Conservation (phyloP, 2,888 invertebrate species). For the Drosophila mettleri region DNA sequence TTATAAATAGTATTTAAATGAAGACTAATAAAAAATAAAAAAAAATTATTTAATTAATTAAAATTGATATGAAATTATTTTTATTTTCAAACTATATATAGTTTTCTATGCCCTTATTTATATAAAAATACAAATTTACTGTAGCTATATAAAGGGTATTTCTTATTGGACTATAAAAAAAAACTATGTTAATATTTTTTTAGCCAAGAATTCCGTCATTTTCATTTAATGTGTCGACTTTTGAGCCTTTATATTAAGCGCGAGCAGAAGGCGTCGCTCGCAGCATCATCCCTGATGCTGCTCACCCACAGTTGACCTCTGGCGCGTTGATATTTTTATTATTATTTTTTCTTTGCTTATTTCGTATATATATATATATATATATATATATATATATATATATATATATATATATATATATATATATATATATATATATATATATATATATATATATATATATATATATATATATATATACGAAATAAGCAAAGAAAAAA, state of each 20-base stretch:
- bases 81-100: background rate
- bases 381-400: too few relatives aligned
- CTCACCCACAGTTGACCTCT: constrained; percentile 46
- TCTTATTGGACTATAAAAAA: background rate
- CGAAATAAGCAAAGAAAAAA: background rate
- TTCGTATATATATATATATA: too few relatives aligned
- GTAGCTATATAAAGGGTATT: background rate
- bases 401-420: too few relatives aligned
- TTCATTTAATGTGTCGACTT: constrained; percentile 71
- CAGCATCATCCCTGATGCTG: constrained; percentile 6
- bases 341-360: background rate
- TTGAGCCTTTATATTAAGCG: constrained; percentile 56
- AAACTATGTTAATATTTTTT: background rate
- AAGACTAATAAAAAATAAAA: too few relatives aligned
- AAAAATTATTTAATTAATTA: too few relatives aligned
- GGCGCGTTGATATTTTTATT: constrained; percentile 50
- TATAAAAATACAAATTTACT: background rate
- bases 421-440: too few relatives aligned
- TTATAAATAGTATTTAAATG: too few relatives aligned
- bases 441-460: too few relatives aligned
- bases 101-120: too few relatives aligned
- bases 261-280: background rate
- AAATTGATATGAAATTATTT: too few relatives aligned
- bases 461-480: background rate
- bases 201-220: constrained; percentile 34